phyloP scores from a whole-genome alignment of 2,113 vertebrate genomes.

The Rhegmatorhina hoffmannsi region DNA sequence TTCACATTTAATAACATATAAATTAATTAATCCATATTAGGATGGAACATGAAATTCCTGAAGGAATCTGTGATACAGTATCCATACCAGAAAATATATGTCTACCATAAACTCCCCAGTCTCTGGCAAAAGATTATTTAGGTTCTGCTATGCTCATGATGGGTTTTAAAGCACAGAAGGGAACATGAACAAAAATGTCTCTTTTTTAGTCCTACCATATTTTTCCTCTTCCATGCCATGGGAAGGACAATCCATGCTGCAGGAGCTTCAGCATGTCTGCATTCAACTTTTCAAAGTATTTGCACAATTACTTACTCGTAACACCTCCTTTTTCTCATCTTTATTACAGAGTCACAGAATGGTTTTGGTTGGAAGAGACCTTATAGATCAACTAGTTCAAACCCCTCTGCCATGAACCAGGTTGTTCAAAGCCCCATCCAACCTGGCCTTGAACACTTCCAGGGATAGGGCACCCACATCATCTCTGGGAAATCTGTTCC shows the following conservation, averaged over 20 bases:
- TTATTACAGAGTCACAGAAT: not conserved
- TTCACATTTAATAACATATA: not conserved
- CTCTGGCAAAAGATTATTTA: not conserved
- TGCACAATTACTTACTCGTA: not conserved
- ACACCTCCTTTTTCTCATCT: not conserved
- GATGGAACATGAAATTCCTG: not conserved
- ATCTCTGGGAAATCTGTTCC: not conserved
- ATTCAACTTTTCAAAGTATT: not conserved
- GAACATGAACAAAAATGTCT: not conserved
- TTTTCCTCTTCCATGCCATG: not conserved
- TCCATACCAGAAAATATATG: not conserved
- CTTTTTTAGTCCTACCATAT: not conserved
- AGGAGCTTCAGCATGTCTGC: not conserved
- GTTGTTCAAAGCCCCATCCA: not conserved
- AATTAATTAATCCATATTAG: not conserved
- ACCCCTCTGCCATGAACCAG: not conserved
- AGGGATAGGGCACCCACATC: not conserved
- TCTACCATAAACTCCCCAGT: not conserved
- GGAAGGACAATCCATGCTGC: fast-evolving
- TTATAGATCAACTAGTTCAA: not conserved
- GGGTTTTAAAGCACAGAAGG: not conserved
- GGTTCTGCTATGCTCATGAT: not conserved
- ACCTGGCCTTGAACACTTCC: not conserved
- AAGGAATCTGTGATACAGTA: not conserved
- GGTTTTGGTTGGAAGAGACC: not conserved